Evolutionary conservation across 2,888 invertebrate species (phyloP).

Genomic region (Ichneumoninae sp.): DNA sequence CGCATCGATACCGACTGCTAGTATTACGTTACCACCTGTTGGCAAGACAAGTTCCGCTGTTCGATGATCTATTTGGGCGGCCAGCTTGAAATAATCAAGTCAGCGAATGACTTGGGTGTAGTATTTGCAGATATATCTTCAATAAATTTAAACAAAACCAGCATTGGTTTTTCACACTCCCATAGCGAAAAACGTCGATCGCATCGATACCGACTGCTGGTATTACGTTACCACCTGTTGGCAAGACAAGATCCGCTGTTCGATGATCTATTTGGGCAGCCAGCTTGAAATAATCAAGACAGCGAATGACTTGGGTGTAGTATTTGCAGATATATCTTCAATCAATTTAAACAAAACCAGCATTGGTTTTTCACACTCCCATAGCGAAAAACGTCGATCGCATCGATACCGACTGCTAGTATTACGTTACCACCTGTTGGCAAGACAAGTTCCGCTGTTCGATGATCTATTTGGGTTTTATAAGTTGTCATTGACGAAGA

Average conservation of each 20-base stretch:
- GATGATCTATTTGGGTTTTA: no score
- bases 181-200: no score
- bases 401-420: no score
- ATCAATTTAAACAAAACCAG: neutral
- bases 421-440: no score
- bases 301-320: no score
- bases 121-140: neutral
- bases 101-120: no score
- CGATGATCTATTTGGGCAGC: neutral
- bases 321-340: neutral
- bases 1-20: neutral
- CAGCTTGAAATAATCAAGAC: slow-evolving; percentile 1
- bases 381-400: neutral
- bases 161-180: no score
- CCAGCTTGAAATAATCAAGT: neutral
- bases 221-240: slow-evolving; percentile 23
- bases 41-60: neutral
- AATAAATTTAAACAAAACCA: neutral
- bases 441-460: no score
- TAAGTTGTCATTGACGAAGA: neutral
- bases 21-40: neutral
- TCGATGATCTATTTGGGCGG: neutral
- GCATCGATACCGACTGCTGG: neutral
- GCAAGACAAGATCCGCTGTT: neutral
- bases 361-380: no score